Percentiles rank a stretch among this genome's conserved stretches.
Conservation (phyloP, 2,888 invertebrate genomes). For the Drosophila parthenogenetica region DNA sequence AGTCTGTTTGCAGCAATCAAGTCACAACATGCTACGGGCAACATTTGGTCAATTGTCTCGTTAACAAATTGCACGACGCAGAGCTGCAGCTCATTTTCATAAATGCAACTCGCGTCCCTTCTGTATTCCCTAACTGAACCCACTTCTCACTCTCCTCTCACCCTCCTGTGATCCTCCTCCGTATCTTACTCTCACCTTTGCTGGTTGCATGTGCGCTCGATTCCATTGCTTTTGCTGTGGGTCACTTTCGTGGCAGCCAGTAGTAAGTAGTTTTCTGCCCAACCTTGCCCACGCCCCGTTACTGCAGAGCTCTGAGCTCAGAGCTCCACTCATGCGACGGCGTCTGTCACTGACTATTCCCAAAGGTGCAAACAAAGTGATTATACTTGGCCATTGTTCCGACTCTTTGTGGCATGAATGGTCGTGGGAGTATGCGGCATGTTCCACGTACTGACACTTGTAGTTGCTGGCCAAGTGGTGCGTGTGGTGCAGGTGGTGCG, state of each 20-base stretch:
- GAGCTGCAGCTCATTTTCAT: slow-evolving; percentile 71
- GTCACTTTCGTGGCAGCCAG: slow-evolving; percentile 31
- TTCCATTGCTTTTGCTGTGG: slow-evolving; percentile 9
- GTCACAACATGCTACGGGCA: slow-evolving; percentile 39
- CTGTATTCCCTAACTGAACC: neutral
- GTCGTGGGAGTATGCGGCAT: slow-evolving; percentile 48
- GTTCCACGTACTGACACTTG: slow-evolving; percentile 25
- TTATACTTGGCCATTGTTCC: slow-evolving; percentile 81
- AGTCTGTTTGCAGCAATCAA: slow-evolving; percentile 50
- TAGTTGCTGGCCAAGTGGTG: neutral
- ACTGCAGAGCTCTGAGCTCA: slow-evolving; percentile 25
- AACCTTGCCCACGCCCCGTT: neutral
- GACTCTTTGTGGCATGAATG: slow-evolving; percentile 54
- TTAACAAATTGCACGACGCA: slow-evolving; percentile 71
- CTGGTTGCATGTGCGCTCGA: slow-evolving; percentile 34
- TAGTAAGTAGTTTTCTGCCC: slow-evolving; percentile 29
- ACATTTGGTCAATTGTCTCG: slow-evolving; percentile 76
- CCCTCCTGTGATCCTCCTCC: too few species aligned
- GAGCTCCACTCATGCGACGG: slow-evolving; percentile 65
- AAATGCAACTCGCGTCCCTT: slow-evolving; percentile 56
- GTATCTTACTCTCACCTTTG: neutral
- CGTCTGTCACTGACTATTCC: slow-evolving; percentile 80
- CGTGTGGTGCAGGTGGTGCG: slow-evolving; percentile 45
- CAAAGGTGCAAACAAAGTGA: slow-evolving; percentile 83
- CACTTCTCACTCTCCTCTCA: too few species aligned